These are phyloP conservation scores for Caenorhabditis sp. DNA, from an alignment of 2,888 invertebrate genomes.

Conservation along the genomic window DNA sequence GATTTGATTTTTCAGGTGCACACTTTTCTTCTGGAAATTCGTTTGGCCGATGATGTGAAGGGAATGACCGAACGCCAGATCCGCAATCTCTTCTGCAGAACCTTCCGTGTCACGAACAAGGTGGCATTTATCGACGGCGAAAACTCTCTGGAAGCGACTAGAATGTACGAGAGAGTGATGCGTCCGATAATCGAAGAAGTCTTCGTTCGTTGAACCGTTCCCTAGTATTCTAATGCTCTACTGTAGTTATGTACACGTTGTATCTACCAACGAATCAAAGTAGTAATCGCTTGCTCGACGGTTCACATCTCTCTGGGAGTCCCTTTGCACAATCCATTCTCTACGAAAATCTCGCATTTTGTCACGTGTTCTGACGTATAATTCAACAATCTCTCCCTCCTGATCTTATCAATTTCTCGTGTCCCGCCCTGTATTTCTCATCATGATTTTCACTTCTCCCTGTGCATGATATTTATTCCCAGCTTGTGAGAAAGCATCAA, in stretches of 20 bases:
- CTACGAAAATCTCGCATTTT: constrained; percentile 1
- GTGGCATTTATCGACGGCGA: neutral
- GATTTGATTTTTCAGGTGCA: constrained; percentile 21
- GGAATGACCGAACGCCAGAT: constrained; percentile 3
- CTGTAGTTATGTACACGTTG: neutral
- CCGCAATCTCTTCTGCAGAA: neutral
- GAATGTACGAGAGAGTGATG: neutral
- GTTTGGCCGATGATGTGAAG: neutral
- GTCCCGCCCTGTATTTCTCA: constrained; percentile 13
- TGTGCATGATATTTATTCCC: constrained; percentile 13
- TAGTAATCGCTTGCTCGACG: neutral
- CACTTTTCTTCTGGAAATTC: constrained; percentile 8
- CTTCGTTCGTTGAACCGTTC: neutral
- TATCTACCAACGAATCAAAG: neutral
- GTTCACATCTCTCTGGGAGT: neutral
- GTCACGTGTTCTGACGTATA: constrained; percentile 10
- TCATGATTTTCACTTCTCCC: neutral
- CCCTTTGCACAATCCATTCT: neutral
- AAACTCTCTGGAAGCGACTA: neutral
- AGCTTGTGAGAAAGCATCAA: constrained; percentile 6
- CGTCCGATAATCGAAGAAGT: neutral
- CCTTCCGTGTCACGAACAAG: neutral
- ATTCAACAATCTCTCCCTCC: neutral
- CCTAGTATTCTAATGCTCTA: neutral
- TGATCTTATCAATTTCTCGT: constrained; percentile 20